Evolutionary conservation across 30 jellyfish, hydroid and myxozoan species (phyloP), one percentile per base, ranked within the genome.

Genomic region (Phacellophora camtschatica): DNA sequence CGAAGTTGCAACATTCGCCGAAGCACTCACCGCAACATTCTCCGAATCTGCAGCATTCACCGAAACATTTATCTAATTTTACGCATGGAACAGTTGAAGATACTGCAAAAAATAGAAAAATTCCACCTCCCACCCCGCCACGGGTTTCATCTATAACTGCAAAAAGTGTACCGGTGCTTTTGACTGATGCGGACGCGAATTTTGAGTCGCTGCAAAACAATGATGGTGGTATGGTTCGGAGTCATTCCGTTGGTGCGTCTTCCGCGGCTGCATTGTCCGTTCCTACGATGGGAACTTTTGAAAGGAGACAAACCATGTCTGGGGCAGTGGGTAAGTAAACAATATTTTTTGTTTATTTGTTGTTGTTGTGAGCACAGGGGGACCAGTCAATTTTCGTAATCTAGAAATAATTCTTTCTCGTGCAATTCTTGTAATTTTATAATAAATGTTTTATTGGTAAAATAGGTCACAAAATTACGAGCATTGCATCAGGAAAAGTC

Each of bases 91-190:
- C 33, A 28, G 49, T 15, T 9, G 77, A 58, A 25, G 58, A 25
- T 1, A 41, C 58, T 8, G 70, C 67, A 20, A 62, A 84, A 34
- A 77, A 37, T 50, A 90, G 83, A 42, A 81, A 74, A 46, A 64
- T 81, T 0, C 96, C 96, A 31, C 97, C 99, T 0, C 99, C 99
- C 18, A 96, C 99, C 8, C 99, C 99, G 6, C 99, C 99, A 9
- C 89, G 99, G 31, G 86, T 77, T 4, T 75, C 96, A 0, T 87
- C 96, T 3, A 87, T 87, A 3, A 62, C 96, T 8, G 59, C 88
- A 1, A 76, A 66, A 66, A 87, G 96, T 42, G 88, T 66, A 2
- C 96, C 92, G 2, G 95, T 84, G 2, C 41, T 80, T 42, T 75
- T 84, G 31, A 64, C 91, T 1, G 91, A 80, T 42, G 31, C 12